Evolutionary conservation across 2,888 invertebrate genomes (phyloP).

Genomic region (Phengaris alcon): DNA sequence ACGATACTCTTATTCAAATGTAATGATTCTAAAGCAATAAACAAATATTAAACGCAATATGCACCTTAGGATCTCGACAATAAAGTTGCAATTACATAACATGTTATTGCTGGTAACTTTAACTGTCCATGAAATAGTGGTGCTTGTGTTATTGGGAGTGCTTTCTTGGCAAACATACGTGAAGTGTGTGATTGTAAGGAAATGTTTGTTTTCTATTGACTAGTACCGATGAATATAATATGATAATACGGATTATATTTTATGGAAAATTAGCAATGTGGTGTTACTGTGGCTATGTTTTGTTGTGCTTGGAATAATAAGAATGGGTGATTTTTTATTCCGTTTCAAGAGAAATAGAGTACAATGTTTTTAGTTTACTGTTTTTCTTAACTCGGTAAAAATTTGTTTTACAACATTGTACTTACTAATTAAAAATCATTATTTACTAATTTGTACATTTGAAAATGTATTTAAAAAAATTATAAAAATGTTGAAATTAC

Average conservation of each 20-base stretch:
- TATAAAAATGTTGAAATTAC: too few species aligned
- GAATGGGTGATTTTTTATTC: too few species aligned
- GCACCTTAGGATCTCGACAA: background rate
- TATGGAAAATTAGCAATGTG: background rate
- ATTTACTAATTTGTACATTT: too few species aligned
- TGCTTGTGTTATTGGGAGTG: conserved; percentile 27
- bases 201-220: conserved; percentile 22
- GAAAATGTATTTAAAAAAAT: too few species aligned
- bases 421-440: too few species aligned
- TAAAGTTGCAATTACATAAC: background rate
- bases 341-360: too few species aligned
- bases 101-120: background rate
- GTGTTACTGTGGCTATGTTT: background rate
- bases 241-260: background rate
- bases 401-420: too few species aligned
- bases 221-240: background rate
- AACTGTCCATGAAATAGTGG: conserved; percentile 8
- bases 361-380: too few species aligned
- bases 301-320: background rate
- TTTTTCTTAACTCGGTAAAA: too few species aligned
- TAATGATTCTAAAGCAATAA: conserved; percentile 23
- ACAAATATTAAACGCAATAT: conserved; percentile 2
- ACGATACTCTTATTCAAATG: conserved; percentile 35
- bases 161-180: conserved; percentile 22
- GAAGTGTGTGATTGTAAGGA: conserved; percentile 13